Conservation (phyloP, 2,113 vertebrate genomes). For the Hepsetus odoe region DNA sequence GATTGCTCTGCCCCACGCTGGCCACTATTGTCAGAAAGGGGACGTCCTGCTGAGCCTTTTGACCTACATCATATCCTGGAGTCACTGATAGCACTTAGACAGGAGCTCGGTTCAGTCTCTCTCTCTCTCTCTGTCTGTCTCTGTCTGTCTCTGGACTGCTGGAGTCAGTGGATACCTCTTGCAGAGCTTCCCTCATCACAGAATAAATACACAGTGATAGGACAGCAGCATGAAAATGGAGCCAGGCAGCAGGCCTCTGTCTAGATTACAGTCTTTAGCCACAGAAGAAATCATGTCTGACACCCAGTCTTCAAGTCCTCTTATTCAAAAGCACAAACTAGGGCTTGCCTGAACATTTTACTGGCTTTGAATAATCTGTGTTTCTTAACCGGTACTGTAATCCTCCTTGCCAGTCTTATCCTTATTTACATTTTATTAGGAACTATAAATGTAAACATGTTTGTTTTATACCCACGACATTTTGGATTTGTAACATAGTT, state of each 20-base stretch:
- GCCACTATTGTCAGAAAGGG: slow-evolving; percentile 33
- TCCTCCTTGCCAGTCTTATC: too few species aligned
- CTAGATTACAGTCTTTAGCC: slow-evolving; percentile 23
- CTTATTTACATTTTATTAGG: too few species aligned
- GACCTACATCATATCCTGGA: slow-evolving; percentile 37
- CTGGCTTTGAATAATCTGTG: too few species aligned
- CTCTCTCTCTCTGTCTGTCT: background rate
- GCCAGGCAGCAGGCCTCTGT: background rate
- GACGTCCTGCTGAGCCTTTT: slow-evolving; percentile 45
- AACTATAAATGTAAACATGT: too few species aligned
- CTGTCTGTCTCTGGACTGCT: background rate
- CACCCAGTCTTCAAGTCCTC: background rate
- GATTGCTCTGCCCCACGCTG: slow-evolving; percentile 44
- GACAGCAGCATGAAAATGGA: background rate
- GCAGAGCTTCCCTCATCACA: slow-evolving; percentile 13
- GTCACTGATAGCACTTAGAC: slow-evolving; percentile 69
- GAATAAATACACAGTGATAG: background rate
- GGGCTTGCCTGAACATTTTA: too few species aligned
- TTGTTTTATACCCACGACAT: too few species aligned
- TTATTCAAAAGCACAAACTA: background rate
- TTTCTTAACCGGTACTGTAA: too few species aligned
- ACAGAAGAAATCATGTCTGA: background rate
- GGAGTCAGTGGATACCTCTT: slow-evolving; percentile 9
- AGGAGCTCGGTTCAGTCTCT: slow-evolving; percentile 54
- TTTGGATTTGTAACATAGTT: too few species aligned